phyloP scores from a whole-genome alignment of 2,113 vertebrate genomes.

The Psittacus erithacus region DNA sequence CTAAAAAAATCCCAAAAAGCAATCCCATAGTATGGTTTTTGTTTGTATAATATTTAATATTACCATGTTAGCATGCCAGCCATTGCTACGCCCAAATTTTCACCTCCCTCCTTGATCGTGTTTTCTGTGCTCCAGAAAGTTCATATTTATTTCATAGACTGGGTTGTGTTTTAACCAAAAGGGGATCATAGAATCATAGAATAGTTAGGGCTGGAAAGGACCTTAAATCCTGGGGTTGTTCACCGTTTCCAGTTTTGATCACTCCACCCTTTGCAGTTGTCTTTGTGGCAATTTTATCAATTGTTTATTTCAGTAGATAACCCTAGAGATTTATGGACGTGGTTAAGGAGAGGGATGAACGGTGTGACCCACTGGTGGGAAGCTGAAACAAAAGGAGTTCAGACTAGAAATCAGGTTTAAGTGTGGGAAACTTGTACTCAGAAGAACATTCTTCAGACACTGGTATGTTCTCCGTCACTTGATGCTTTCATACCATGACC shows the following conservation, averaged over 20 bases:
- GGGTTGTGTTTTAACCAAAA: background rate
- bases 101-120: background rate
- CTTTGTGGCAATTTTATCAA: background rate
- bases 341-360: background rate
- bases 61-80: background rate
- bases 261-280: background rate
- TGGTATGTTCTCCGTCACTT: background rate
- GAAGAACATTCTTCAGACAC: background rate
- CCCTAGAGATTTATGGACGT: background rate
- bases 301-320: background rate
- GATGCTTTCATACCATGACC: background rate
- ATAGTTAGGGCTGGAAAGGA: background rate
- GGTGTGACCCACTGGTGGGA: background rate
- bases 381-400: background rate
- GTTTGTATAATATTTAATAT: background rate
- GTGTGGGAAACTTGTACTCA: background rate
- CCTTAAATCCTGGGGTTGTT: background rate
- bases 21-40: background rate
- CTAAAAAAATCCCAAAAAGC: fast-evolving
- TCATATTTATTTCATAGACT: background rate
- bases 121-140: background rate
- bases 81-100: background rate
- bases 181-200: background rate
- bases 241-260: background rate
- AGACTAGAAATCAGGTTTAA: background rate